Evolutionary conservation across 2,888 invertebrate species (phyloP).

Genomic region (Metacarcinus magister): DNA sequence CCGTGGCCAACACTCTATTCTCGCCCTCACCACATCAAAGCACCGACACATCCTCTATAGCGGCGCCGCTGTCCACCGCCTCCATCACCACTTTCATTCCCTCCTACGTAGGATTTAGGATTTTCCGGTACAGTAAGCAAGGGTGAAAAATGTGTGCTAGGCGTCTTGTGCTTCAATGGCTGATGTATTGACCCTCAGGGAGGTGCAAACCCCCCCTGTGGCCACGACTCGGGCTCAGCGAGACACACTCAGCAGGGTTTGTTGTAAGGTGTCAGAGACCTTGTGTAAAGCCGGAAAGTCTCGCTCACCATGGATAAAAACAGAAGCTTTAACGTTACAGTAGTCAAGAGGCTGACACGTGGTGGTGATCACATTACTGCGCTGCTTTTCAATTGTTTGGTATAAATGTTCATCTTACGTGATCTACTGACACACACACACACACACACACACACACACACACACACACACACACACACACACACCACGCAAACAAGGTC

Average conservation of each 20-base stretch:
- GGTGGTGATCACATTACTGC: no score
- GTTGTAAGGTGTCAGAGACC: background rate
- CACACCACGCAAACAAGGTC: no score
- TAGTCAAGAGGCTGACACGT: background rate
- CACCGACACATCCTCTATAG: background rate
- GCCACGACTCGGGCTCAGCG: background rate
- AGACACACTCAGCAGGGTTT: background rate
- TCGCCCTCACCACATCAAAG: background rate
- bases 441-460: background rate
- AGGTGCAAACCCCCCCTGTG: background rate
- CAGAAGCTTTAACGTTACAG: background rate
- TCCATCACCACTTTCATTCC: background rate
- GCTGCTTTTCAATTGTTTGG: no score
- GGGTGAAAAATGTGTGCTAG: slow-evolving; percentile 44
- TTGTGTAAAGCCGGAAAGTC: background rate
- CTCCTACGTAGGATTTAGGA: background rate
- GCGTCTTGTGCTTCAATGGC: slow-evolving; percentile 53
- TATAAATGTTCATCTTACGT: no score
- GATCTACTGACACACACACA: background rate
- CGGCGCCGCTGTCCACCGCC: background rate
- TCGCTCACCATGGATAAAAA: background rate
- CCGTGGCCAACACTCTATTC: background rate
- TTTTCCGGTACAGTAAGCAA: slow-evolving; percentile 8
- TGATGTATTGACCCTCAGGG: slow-evolving; percentile 49
- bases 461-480: no score